phyloP scores from a whole-genome alignment of 2,888 invertebrate species.

The Ochropleura leucogaster region DNA sequence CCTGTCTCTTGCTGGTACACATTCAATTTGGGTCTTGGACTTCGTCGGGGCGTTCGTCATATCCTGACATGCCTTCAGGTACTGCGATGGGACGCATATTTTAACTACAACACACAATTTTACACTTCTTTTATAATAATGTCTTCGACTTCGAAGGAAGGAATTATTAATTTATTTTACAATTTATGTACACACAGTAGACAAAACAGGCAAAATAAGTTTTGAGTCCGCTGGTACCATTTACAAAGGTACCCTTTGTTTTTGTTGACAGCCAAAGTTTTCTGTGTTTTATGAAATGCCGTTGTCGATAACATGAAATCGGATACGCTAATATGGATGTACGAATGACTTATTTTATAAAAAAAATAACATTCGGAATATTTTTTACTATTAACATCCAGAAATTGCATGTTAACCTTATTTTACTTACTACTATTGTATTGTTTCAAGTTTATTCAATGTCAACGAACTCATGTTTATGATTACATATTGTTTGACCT shows the following conservation, averaged over 20 bases:
- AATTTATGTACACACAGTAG: too few relatives aligned
- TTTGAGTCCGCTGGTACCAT: too few relatives aligned
- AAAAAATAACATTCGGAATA: neutral
- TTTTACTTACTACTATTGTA: neutral
- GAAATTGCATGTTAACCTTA: neutral
- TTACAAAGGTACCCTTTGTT: neutral
- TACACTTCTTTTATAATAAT: too few relatives aligned
- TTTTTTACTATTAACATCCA: neutral
- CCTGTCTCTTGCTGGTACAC: constrained; percentile 94
- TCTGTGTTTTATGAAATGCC: neutral
- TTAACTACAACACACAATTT: constrained; percentile 89
- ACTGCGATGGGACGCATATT: constrained; percentile 93
- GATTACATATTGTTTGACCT: constrained; percentile 26
- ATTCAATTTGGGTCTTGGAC: constrained; percentile 91
- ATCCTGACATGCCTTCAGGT: constrained; percentile 91
- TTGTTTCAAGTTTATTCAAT: constrained; percentile 7
- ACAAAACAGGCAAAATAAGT: too few relatives aligned
- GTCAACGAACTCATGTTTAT: constrained; percentile 41
- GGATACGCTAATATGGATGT: too few relatives aligned
- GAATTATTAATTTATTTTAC: too few relatives aligned
- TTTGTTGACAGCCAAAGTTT: neutral
- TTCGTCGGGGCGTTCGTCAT: constrained; percentile 92
- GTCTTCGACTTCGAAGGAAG: too few relatives aligned
- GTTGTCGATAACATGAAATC: neutral
- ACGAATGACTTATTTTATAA: too few relatives aligned